Base-by-base conservation (phyloP, 2,888 invertebrate species). In the Ichneumon xanthorius region DNA sequence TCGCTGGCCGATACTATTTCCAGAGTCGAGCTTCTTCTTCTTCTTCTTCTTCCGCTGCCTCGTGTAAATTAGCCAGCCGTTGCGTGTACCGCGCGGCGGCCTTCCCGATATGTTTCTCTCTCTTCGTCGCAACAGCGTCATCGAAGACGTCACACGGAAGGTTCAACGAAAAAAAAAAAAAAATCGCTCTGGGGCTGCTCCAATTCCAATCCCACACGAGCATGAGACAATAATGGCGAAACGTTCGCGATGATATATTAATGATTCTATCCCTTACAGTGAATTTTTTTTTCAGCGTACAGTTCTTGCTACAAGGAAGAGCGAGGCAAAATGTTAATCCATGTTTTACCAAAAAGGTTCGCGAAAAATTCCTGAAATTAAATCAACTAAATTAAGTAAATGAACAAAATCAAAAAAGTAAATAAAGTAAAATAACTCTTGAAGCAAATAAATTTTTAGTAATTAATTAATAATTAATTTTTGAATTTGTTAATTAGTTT, bases 1-100 rank as follows among this genome's bases (percentile, higher is more conserved):
- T 88, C 84, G 85, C 65, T 77, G 86, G 75, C 86, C 85, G 86
- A 80, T 85, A 88, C 89, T 90, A 89, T 90, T 90, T 90, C 89
- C 89, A 89, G 89, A 87, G 84, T 85, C 85, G 87, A 87, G 85
- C 85, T 68, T 68, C 45, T 45, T 68, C 70, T 30, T 70, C 70
- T 45, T 67, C 50, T 70, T 70, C 72, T 73, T 40, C 61, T 48
- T 63, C 76, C 71, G 75, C 79, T 76, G 82, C 79, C 76, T 82
- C 85, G 76, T 76, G 82, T 85, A 85, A 85, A 85, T 82, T 80
- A 85, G 82, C 80, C 76, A 78, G 68, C 58, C 79, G 79, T 83
- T 85, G 85, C 82, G 85, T 83, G 58, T 77, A 86, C 72, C 77
- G 48, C 80, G 16, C 63, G n/a, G 19, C 65, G 53, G 45, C 45